Base-by-base conservation (phyloP, 2,113 vertebrate genomes). In the Garra rufa region DNA sequence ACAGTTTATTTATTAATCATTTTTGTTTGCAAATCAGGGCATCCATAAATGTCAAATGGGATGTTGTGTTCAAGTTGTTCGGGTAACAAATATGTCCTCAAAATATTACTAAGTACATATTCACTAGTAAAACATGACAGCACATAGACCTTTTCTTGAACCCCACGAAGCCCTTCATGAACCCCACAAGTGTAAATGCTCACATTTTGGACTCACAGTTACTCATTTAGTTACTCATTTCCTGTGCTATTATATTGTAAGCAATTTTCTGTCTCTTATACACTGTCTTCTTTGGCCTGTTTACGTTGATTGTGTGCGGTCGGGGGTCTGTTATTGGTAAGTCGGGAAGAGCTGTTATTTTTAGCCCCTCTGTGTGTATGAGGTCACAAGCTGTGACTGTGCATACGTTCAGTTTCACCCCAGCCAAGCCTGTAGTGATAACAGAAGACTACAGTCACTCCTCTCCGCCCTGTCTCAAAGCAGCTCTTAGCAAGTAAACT, bases 381-480 rank as follows among this genome's bases (percentile, higher is more conserved):
- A 75, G 69, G 55, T 88, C 84, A 61, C 76, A 83, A 78, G 30
- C 48, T 59, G 19, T 83, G 80, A 83, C 75, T 87, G 52, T 83
- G 59, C 59, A 79, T 46, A 74, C 44, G 65, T 81, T 83, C 38
- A n/a, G 59, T 59, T 85, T 80, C 11, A 11, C 48, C 52, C 28
- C 69, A 43, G 26, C 48, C 84, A 21, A 78, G 34, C 55, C 48
- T 28, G 48, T n/a, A 55, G 50, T 78, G 55, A 85, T 78, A 85
- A 80, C 65, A 14, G 75, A 77, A 38, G 26, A 30, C 70, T 76
- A n/a, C 8, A 13, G 70, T 28, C 75, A 81, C 69, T 82, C 2
- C 21, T 67, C 46, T 73, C 50, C 82, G 30, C 52, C 30, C 73
- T 30, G 46, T 85, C 76, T 78, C 71, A 61, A 69, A 81, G 38